A percentile compares a stretch with the other conserved stretches of the same genome.
Conservation (phyloP, 2,888 invertebrate genomes). For the Choristoneura rosaceana region DNA sequence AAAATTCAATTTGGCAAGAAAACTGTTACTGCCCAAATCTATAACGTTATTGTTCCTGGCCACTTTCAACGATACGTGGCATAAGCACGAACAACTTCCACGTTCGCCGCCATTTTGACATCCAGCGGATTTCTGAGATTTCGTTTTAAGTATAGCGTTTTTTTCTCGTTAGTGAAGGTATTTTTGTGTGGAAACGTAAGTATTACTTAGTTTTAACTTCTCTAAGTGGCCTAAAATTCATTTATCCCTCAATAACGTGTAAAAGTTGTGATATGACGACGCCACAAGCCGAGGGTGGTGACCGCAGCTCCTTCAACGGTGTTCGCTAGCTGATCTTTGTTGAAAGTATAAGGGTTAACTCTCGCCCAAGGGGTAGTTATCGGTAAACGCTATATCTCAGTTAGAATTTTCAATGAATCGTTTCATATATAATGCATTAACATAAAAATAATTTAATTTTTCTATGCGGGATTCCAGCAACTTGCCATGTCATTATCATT, state of each 20-base stretch:
- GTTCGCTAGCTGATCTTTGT: conserved; percentile 75
- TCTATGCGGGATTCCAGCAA: conserved; percentile 55
- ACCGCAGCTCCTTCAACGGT: conserved; percentile 85
- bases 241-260: conserved; percentile 49
- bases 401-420: conserved; percentile 12
- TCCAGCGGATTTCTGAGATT: conserved; percentile 89
- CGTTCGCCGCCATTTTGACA: conserved; percentile 94
- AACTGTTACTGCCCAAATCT: not conserved
- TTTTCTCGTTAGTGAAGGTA: conserved; percentile 85
- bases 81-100: conserved; percentile 90
- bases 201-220: conserved; percentile 48
- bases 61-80: conserved; percentile 91
- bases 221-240: conserved; percentile 39
- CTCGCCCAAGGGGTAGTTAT: conserved; percentile 26
- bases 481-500: conserved; percentile 85
- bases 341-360: conserved; percentile 51
- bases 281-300: conserved; percentile 77
- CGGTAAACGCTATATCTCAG: conserved; percentile 19
- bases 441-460: conserved; percentile 17
- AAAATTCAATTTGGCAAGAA: not conserved
- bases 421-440: conserved; percentile 30
- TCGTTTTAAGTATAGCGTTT: conserved; percentile 89
- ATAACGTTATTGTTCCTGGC: conserved; percentile 63
- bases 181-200: conserved; percentile 85
- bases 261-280: conserved; percentile 53